Percentiles rank a stretch among this genome's conserved stretches.
These are phyloP conservation scores for Brachyistius frenatus DNA, from an alignment of 2,113 vertebrate species.

Conservation along the genomic window DNA sequence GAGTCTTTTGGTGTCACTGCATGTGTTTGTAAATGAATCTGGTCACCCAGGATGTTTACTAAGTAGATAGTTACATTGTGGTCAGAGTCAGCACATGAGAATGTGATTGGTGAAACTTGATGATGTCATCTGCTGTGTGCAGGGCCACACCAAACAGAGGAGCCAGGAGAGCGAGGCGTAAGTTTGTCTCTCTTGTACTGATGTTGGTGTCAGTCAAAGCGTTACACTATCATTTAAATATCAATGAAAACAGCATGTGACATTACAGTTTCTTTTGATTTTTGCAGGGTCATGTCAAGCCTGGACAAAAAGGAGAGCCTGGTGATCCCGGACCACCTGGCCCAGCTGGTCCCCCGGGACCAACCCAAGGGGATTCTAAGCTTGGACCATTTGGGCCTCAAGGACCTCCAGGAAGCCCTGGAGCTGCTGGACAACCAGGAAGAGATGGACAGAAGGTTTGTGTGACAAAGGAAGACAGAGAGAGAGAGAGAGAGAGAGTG, in stretches of 20 bases:
- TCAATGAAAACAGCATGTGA: too few relatives aligned
- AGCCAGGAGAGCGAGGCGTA: slow-evolving; percentile 66
- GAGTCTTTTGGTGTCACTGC: too few relatives aligned
- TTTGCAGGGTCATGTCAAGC: slow-evolving; percentile 49
- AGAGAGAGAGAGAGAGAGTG: not conserved
- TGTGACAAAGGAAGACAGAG: not conserved
- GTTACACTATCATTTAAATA: too few relatives aligned
- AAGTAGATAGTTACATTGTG: too few relatives aligned
- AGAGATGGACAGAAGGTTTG: slow-evolving; percentile 77
- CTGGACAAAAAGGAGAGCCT: slow-evolving; percentile 77
- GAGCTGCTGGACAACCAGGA: slow-evolving; percentile 68
- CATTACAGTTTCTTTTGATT: not conserved
- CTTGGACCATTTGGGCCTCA: slow-evolving; percentile 72
- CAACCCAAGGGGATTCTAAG: slow-evolving; percentile 36
- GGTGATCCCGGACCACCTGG: slow-evolving; percentile 79
- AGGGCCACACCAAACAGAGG: slow-evolving; percentile 66
- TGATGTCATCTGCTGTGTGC: slow-evolving; percentile 14
- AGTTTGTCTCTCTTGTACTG: slow-evolving; percentile 13
- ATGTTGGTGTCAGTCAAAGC: not conserved
- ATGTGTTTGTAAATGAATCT: too few relatives aligned
- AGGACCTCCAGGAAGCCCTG: slow-evolving; percentile 71
- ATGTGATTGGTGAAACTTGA: not conserved
- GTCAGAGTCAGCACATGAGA: not conserved
- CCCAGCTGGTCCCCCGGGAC: slow-evolving; percentile 72
- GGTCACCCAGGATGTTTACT: too few relatives aligned